Conservation (phyloP, 2,888 invertebrate genomes). For the Synanthedon formicaeformis region DNA sequence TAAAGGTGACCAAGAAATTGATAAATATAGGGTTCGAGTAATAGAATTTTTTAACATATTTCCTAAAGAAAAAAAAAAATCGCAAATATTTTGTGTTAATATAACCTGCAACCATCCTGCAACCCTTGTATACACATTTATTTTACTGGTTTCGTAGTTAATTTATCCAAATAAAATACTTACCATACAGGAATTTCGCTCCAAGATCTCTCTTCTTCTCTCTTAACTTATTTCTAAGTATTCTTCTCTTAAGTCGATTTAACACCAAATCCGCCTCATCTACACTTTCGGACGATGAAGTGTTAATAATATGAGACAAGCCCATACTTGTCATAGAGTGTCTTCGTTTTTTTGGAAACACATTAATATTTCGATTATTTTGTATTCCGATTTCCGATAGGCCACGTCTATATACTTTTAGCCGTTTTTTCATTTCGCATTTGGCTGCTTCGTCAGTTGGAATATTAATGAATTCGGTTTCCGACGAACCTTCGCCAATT, state of each 20-base stretch:
- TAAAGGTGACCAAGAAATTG: too few relatives aligned
- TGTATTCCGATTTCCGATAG: conserved; percentile 49
- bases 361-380: conserved; percentile 25
- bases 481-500: conserved; percentile 38
- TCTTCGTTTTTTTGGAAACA: conserved; percentile 41
- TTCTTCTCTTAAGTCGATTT: conserved; percentile 60
- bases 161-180: conserved; percentile 16
- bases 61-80: conserved; percentile 4
- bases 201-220: conserved; percentile 51
- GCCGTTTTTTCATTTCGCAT: conserved; percentile 59
- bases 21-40: neutral
- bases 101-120: conserved; percentile 1
- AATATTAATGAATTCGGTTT: conserved; percentile 53
- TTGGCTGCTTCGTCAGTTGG: conserved; percentile 52
- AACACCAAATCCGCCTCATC: conserved; percentile 65
- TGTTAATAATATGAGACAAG: conserved; percentile 30
- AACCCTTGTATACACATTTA: conserved; percentile 1
- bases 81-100: conserved; percentile 1
- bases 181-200: conserved; percentile 43
- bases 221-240: conserved; percentile 60
- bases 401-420: conserved; percentile 64
- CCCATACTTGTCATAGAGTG: conserved; percentile 39
- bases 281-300: conserved; percentile 65
- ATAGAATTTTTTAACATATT: conserved; percentile 4
- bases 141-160: neutral